Evolutionary conservation across 2,888 invertebrate species (phyloP).

Genomic region (Pandemis cinnamomeana): DNA sequence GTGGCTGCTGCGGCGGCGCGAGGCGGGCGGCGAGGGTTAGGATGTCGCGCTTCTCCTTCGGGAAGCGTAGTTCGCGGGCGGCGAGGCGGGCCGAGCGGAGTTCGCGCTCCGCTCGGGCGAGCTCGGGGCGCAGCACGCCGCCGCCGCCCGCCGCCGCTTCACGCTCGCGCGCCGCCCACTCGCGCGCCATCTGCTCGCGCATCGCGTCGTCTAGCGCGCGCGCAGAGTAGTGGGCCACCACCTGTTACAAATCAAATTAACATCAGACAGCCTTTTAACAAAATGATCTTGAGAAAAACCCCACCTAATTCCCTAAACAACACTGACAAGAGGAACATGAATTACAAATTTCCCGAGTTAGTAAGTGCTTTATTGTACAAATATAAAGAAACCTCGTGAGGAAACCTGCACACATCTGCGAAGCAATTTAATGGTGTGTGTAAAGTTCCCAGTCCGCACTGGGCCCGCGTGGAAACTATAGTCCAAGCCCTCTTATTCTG

Average conservation of each 20-base stretch:
- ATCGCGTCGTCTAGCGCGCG: slow-evolving; percentile 97
- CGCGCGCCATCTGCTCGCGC: slow-evolving; percentile 97
- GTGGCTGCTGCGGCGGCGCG: slow-evolving; percentile 75
- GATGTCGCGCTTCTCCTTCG: slow-evolving; percentile 98
- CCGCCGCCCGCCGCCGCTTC: slow-evolving; percentile 65
- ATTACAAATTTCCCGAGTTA: too few relatives aligned
- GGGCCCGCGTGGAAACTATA: too few relatives aligned
- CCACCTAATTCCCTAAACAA: too few relatives aligned
- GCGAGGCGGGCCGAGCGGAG: slow-evolving; percentile 93
- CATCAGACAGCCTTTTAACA: too few relatives aligned
- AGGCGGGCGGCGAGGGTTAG: slow-evolving; percentile 96
- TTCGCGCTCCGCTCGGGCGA: slow-evolving; percentile 94
- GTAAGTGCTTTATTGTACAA: too few relatives aligned
- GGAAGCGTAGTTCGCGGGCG: slow-evolving; percentile 95
- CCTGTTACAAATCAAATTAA: slow-evolving; percentile 37
- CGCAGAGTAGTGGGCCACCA: slow-evolving; percentile 96
- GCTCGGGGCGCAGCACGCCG: slow-evolving; percentile 91
- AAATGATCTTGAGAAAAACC: too few relatives aligned
- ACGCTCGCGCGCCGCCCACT: slow-evolving; percentile 92
- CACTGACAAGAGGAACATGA: too few relatives aligned
- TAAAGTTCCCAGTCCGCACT: too few relatives aligned
- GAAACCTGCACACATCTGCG: too few relatives aligned
- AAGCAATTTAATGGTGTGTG: too few relatives aligned
- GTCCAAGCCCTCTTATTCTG: too few relatives aligned
- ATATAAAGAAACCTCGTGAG: too few relatives aligned